phyloP scores from a whole-genome alignment of 2,113 vertebrate species.

The Boulengeromyrus knoepffleri region DNA sequence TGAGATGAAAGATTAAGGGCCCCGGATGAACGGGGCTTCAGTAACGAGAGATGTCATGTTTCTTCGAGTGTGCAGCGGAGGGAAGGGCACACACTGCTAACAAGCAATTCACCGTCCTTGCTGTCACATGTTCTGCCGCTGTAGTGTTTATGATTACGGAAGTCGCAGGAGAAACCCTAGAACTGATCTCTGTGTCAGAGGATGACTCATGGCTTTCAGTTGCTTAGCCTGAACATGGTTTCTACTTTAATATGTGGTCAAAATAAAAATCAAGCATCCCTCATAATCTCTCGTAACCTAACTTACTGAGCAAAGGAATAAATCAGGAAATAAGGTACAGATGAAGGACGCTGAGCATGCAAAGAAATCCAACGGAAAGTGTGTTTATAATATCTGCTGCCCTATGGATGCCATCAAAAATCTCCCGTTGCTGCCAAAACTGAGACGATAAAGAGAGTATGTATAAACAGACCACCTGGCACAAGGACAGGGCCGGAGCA shows the following conservation, averaged over 20 bases:
- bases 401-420: neutral
- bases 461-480: neutral
- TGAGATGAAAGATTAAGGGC: constrained; percentile 4
- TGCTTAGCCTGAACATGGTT: neutral
- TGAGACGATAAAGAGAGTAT: neutral
- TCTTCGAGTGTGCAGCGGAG: neutral
- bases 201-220: neutral
- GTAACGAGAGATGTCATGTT: constrained; percentile 3
- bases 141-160: neutral
- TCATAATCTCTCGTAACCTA: neutral
- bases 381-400: neutral
- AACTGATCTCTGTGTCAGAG: neutral
- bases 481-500: neutral
- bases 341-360: neutral
- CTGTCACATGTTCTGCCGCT: neutral
- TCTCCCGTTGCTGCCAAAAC: neutral
- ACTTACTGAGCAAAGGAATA: neutral
- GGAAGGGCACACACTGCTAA: neutral
- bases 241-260: neutral
- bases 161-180: neutral
- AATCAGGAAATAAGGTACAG: neutral
- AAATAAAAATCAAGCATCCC: neutral
- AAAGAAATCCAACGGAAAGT: too few relatives aligned
- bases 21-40: neutral
- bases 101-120: neutral